Evolutionary conservation across 2,113 vertebrate species (phyloP).

Genomic region (Anolis sagrei): DNA sequence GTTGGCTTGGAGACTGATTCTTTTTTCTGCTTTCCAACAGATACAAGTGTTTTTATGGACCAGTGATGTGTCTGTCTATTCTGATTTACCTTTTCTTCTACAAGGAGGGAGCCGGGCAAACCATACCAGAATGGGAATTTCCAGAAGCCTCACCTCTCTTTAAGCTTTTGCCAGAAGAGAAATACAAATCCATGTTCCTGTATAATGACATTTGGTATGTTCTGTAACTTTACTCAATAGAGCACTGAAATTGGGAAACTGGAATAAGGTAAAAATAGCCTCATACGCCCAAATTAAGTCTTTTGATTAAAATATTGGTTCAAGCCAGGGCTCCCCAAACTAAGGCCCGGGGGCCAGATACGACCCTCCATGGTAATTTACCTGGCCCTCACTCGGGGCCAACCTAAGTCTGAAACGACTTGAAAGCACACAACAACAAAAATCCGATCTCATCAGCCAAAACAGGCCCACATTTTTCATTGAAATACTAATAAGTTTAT

Average conservation of each 20-base stretch:
- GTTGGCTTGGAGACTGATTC: not conserved
- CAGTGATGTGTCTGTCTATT: not conserved
- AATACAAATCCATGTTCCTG: slow-evolving; percentile 21
- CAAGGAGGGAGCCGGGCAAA: not conserved
- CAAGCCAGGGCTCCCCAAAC: too few relatives aligned
- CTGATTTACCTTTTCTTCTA: not conserved
- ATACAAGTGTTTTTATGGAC: not conserved
- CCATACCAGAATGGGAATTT: not conserved
- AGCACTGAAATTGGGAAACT: not conserved
- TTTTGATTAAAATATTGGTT: not conserved
- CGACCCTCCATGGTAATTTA: too few relatives aligned
- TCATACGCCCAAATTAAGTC: not conserved
- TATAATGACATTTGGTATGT: slow-evolving; percentile 31
- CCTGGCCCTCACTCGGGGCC: too few relatives aligned
- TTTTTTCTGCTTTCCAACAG: not conserved
- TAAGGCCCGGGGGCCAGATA: too few relatives aligned
- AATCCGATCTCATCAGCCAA: too few relatives aligned
- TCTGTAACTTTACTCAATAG: not conserved
- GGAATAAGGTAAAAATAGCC: not conserved
- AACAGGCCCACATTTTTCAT: too few relatives aligned
- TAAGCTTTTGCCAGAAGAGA: slow-evolving; percentile 21
- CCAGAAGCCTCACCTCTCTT: not conserved
- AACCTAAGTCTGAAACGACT: too few relatives aligned
- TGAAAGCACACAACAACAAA: too few relatives aligned
- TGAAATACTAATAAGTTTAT: too few relatives aligned